Percentiles rank a stretch among this genome's conserved stretches.
Conservation (phyloP, 2,113 vertebrate genomes). For the Desmodus rotundus region DNA sequence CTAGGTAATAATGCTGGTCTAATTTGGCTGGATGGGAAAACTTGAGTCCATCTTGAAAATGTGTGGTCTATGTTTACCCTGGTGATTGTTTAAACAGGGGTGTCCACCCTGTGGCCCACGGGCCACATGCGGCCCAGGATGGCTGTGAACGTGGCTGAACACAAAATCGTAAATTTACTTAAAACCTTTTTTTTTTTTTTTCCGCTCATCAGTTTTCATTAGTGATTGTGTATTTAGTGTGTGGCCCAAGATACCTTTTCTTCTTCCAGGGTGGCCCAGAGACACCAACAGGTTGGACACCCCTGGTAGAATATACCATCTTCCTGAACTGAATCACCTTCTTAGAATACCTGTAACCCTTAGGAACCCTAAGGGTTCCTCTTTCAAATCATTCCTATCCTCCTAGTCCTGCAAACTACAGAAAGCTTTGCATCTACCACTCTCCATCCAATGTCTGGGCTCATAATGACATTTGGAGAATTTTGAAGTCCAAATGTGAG, state of each 20-base stretch:
- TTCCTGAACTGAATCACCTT: not conserved
- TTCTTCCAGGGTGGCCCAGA: too few relatives aligned
- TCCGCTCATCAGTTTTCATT: too few relatives aligned
- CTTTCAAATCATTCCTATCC: not conserved
- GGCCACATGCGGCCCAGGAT: too few relatives aligned
- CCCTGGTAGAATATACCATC: not conserved
- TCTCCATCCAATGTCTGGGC: not conserved
- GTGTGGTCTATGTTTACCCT: not conserved
- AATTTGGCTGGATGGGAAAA: not conserved
- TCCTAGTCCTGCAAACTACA: not conserved
- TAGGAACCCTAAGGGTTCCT: not conserved
- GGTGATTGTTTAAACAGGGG: not conserved
- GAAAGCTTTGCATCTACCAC: not conserved
- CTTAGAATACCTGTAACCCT: not conserved
- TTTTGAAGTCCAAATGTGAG: conserved; percentile 29
- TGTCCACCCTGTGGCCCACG: too few relatives aligned
- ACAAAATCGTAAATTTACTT: too few relatives aligned
- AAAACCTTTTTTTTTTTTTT: too few relatives aligned
- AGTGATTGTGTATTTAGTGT: too few relatives aligned
- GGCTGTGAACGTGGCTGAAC: too few relatives aligned
- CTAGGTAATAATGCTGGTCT: not conserved
- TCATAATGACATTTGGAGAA: not conserved
- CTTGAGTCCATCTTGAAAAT: not conserved
- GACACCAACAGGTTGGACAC: too few relatives aligned
- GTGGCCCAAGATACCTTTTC: too few relatives aligned